Percentiles rank a stretch among this genome's conserved stretches.
phyloP scores from a whole-genome alignment of 2,113 vertebrate species.

The Eolophus roseicapilla region DNA sequence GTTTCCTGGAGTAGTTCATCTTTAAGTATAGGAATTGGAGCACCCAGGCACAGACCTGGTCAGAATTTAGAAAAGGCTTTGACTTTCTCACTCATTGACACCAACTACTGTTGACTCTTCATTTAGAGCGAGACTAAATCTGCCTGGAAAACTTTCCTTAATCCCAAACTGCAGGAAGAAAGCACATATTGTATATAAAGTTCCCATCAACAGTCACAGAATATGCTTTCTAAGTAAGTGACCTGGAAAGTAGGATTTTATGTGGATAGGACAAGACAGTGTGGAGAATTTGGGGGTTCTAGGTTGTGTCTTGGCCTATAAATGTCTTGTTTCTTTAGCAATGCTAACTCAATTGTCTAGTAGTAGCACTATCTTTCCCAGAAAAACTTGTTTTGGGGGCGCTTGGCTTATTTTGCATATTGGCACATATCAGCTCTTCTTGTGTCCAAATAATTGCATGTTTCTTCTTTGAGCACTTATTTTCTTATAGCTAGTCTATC shows the following conservation, averaged over 20 bases:
- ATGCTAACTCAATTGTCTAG: not conserved
- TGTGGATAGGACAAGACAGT: not conserved
- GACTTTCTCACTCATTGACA: not conserved
- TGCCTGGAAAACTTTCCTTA: not conserved
- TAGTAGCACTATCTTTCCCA: not conserved
- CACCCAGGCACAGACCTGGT: not conserved
- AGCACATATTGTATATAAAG: not conserved
- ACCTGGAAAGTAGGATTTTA: not conserved
- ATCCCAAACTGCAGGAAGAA: not conserved
- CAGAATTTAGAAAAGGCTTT: not conserved
- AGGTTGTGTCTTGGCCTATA: not conserved
- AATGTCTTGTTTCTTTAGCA: not conserved
- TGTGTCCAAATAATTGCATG: not conserved
- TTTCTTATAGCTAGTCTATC: not conserved
- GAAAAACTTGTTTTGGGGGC: not conserved
- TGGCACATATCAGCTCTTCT: not conserved
- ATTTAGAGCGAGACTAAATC: not conserved
- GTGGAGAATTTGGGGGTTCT: not conserved
- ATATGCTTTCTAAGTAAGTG: not conserved
- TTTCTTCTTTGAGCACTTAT: not conserved
- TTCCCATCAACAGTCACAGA: not conserved
- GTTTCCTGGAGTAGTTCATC: not conserved
- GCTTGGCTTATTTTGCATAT: not conserved
- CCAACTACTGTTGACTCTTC: not conserved
- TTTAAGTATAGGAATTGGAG: not conserved